Evolutionary conservation across 2,113 vertebrate genomes (phyloP).

Genomic region (Protobothrops mucrosquamatus): DNA sequence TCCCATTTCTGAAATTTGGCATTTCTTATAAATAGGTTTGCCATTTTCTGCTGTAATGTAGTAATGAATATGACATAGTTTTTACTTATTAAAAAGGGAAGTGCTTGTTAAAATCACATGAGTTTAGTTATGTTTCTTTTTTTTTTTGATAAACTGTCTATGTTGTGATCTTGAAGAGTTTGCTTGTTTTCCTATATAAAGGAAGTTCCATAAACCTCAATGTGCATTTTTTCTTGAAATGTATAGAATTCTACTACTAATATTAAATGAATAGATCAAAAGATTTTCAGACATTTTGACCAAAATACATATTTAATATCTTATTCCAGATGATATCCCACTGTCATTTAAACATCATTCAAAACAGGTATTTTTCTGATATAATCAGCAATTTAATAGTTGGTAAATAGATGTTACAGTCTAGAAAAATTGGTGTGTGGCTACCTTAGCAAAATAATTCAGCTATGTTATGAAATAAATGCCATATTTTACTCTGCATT

Average conservation of each 20-base stretch:
- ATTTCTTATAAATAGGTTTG: conserved; percentile 3
- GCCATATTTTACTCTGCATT: conserved; percentile 47
- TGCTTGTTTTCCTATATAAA: not conserved
- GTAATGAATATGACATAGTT: not conserved
- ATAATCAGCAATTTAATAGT: conserved; percentile 7
- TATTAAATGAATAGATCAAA: not conserved
- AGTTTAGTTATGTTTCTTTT: not conserved
- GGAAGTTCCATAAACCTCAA: not conserved
- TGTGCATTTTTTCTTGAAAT: not conserved
- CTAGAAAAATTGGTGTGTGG: conserved; percentile 13
- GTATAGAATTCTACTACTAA: not conserved
- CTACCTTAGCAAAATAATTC: conserved; percentile 32
- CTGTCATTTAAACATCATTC: not conserved
- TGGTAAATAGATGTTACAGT: conserved; percentile 9
- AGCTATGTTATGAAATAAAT: conserved; percentile 29
- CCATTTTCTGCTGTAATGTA: not conserved
- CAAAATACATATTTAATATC: not conserved
- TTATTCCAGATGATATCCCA: not conserved
- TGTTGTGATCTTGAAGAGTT: not conserved
- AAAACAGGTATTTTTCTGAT: not conserved
- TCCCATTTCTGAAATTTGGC: not conserved
- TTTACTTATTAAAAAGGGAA: not conserved
- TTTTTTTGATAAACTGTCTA: not conserved
- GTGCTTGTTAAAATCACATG: not conserved
- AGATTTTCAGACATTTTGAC: not conserved